Percentiles rank a stretch among this genome's conserved stretches.
phyloP scores from a whole-genome alignment of 2,113 vertebrate species.

The Indicator maculatus region DNA sequence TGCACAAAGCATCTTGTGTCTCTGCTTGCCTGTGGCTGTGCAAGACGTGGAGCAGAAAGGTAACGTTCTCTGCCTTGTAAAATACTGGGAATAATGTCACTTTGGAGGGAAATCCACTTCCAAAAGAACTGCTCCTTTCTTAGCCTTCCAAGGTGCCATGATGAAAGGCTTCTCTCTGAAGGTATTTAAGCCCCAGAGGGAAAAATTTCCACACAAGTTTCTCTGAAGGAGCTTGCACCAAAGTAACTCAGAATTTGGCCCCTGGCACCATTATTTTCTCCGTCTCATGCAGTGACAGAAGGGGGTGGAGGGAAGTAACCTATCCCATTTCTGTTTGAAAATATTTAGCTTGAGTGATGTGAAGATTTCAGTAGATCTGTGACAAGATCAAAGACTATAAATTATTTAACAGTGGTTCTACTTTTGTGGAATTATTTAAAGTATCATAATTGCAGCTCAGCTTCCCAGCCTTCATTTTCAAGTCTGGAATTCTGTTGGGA shows the following conservation, averaged over 20 bases:
- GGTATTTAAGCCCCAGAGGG: constrained; percentile 8
- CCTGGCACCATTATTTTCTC: constrained; percentile 54
- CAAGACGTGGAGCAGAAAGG: not conserved
- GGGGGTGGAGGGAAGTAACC: constrained; percentile 49
- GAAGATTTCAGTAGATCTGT: constrained; percentile 81
- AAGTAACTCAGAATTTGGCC: constrained; percentile 22
- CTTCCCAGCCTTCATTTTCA: constrained; percentile 82
- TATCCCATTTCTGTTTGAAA: constrained; percentile 79
- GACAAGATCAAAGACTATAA: constrained; percentile 85
- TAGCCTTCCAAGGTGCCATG: not conserved
- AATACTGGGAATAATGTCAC: not conserved
- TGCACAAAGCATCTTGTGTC: fast-evolving
- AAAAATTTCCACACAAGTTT: not conserved
- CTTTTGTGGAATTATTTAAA: constrained; percentile 95
- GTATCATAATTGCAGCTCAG: constrained; percentile 88
- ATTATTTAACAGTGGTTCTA: constrained; percentile 89
- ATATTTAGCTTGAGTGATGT: constrained; percentile 83
- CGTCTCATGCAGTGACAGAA: not conserved
- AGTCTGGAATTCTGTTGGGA: constrained; percentile 88
- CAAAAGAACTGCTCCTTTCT: not conserved
- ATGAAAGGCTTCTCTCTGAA: not conserved
- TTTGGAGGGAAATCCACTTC: not conserved
- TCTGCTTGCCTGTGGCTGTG: not conserved
- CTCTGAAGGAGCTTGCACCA: constrained; percentile 21
- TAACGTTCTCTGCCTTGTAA: not conserved